Conservation (phyloP, 2,113 vertebrate genomes). For the Bagarius yarrelli region DNA sequence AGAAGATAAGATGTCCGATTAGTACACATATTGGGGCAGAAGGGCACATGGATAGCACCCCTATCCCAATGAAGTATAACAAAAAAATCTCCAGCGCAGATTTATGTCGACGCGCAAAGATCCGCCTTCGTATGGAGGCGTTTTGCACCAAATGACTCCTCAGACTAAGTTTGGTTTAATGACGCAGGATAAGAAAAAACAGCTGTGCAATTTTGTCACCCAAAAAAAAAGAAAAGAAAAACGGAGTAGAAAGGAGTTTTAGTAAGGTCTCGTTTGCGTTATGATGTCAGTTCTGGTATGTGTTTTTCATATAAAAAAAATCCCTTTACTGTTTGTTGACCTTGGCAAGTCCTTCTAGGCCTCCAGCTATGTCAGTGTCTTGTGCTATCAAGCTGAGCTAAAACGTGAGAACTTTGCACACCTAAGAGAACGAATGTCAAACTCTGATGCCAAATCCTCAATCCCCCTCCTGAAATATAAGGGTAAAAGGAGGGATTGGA, state of each 20-base stretch:
- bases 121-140: conserved; percentile 23
- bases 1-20: not conserved
- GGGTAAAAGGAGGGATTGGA: conserved; percentile 14
- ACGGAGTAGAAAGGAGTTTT: conserved; percentile 20
- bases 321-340: conserved; percentile 42
- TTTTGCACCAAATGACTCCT: not conserved
- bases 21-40: not conserved
- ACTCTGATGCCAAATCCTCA: conserved; percentile 38
- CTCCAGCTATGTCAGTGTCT: conserved; percentile 45
- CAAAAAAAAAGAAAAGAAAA: not conserved
- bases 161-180: conserved; percentile 12
- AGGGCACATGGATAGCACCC: not conserved
- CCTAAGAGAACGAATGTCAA: conserved; percentile 35
- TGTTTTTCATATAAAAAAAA: conserved; percentile 48
- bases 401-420: conserved; percentile 31
- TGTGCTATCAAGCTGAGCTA: conserved; percentile 44
- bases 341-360: conserved; percentile 47
- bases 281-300: conserved; percentile 45
- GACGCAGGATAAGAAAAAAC: conserved; percentile 2
- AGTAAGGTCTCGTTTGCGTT: conserved; percentile 24
- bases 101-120: not conserved
- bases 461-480: conserved; percentile 30
- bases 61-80: not conserved
- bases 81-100: not conserved
- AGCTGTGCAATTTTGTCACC: not conserved